Percentiles rank a stretch among this genome's conserved stretches.
These are phyloP conservation scores for Sceloporus undulatus DNA, from an alignment of 2,113 vertebrate species.

Conservation along the genomic window DNA sequence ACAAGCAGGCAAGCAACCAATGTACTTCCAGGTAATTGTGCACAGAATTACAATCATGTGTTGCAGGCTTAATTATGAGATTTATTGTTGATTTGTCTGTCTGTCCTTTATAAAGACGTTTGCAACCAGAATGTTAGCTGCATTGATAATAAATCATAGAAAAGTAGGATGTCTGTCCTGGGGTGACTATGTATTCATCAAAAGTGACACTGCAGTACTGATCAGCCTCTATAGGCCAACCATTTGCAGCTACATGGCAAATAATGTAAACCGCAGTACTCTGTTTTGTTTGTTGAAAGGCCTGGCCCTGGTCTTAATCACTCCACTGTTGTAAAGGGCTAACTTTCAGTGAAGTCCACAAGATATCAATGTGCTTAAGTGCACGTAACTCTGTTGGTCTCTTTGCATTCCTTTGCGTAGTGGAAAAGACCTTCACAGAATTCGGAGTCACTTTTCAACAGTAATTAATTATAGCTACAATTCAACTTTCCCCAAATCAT, in stretches of 20 bases:
- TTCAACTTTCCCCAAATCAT: too few relatives aligned
- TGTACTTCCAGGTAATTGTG: neutral
- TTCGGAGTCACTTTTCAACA: too few relatives aligned
- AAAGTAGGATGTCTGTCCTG: too few relatives aligned
- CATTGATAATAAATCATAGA: neutral
- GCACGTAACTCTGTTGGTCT: neutral
- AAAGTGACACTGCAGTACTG: neutral
- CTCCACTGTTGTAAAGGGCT: neutral
- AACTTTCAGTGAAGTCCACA: neutral
- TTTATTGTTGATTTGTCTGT: neutral
- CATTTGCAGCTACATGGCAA: neutral
- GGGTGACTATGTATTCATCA: neutral
- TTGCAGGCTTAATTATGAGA: neutral
- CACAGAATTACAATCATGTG: neutral
- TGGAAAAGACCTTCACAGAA: neutral
- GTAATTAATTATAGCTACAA: too few relatives aligned
- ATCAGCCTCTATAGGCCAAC: neutral
- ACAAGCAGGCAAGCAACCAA: too few relatives aligned
- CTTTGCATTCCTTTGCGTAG: neutral
- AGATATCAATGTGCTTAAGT: neutral
- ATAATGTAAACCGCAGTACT: neutral
- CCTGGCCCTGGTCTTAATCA: slow-evolving; percentile 31
- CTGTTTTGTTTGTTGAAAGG: neutral
- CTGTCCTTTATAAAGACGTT: neutral
- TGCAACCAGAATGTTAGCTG: neutral